Evolutionary conservation across 2,888 invertebrate species (phyloP).

Genomic region (Drosophila testacea): DNA sequence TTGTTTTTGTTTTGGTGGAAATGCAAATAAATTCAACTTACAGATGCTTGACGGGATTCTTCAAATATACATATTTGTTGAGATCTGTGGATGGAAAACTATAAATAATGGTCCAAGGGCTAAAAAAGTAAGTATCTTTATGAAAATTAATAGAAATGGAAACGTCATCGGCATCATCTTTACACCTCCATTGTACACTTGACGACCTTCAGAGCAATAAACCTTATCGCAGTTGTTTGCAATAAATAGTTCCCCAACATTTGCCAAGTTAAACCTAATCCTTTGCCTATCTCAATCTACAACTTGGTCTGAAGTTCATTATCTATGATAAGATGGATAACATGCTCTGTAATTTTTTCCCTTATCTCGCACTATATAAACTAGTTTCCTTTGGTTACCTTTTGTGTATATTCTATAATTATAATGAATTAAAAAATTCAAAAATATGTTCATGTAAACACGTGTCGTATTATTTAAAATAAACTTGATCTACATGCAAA

Average conservation of each 20-base stretch:
- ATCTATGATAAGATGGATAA: too few relatives aligned
- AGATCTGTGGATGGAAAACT: conserved; percentile 8
- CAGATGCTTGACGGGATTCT: conserved; percentile 13
- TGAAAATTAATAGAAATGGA: conserved; percentile 3
- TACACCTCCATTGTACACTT: neutral
- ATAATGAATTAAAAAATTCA: too few relatives aligned
- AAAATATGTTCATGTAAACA: too few relatives aligned
- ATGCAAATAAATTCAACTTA: conserved; percentile 38
- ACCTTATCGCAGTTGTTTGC: neutral
- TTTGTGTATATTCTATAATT: too few relatives aligned
- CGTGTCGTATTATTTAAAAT: too few relatives aligned
- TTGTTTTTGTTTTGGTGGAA: conserved; percentile 1
- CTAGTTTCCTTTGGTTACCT: too few relatives aligned
- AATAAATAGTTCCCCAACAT: neutral
- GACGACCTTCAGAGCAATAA: neutral
- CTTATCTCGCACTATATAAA: too few relatives aligned
- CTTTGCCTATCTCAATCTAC: too few relatives aligned
- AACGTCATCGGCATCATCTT: neutral
- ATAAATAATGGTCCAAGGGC: conserved; percentile 4
- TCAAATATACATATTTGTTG: conserved; percentile 1
- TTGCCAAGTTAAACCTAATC: conserved; percentile 2
- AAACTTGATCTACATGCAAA: too few relatives aligned
- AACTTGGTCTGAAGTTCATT: too few relatives aligned
- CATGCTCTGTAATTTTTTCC: too few relatives aligned
- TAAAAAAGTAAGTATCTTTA: neutral